Base-by-base conservation (phyloP, 2,797 vertebrate species). In the Leuciscus waleckii region DNA sequence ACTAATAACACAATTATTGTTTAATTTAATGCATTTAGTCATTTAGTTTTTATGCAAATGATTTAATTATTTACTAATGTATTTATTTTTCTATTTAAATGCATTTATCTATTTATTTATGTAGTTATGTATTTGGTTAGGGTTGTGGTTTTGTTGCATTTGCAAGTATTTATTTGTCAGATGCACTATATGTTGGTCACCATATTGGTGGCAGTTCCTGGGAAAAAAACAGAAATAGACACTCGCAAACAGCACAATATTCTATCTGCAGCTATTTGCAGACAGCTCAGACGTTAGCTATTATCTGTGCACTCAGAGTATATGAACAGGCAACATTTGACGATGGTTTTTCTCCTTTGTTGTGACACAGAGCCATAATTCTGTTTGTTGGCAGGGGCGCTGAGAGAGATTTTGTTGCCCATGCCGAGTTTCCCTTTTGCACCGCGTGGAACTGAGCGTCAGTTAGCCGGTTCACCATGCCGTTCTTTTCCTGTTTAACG, bases 401-500 rank as follows among this genome's bases (percentile, higher is more conserved):
- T 87, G 91, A 82, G 85, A 83, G 89, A 89, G 93, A 90, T 92
- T 92, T 92, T 88, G 91, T 91, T 90, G 91, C 92, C 90, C 92
- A 92, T 91, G 91, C 93, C 91, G 92, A 90, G 92, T 91, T 93
- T 84, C 63, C 89, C 91, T 94, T 95, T 94, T 13, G 35, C 75
- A 58, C 74, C 83, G 39, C 37, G 76, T 79, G 83, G 65, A 71
- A 35, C 83, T 37, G 92, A 93, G 93, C 90, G 89, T 89, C 89
- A 90, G 91, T 91, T 93, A 92, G 92, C 91, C 93, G 91, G 92
- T 91, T 92, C 83, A 86, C 87, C 61, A 90, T 91, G 92, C 92
- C 92, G 93, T 91, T 87, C 92, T 90, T 92, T 94, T 94, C 93
- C 94, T 93, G 93, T 92, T 90, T 92, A 91, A 92, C 93, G 92